Conservation (phyloP, 2,797 vertebrate genomes). For the Microcaecilia unicolor region DNA sequence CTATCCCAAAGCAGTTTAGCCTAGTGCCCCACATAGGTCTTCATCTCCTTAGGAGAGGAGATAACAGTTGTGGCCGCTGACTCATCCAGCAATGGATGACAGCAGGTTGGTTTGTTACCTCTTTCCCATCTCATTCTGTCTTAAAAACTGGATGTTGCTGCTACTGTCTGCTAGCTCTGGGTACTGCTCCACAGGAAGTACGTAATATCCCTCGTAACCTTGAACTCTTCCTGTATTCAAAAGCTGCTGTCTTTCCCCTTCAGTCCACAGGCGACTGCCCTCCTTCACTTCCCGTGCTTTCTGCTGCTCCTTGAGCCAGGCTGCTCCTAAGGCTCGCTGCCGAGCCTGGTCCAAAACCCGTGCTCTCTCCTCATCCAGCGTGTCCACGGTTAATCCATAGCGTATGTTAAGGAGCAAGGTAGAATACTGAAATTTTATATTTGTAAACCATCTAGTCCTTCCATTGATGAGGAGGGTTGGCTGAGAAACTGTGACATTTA, state of each 20-base stretch:
- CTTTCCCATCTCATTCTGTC: constrained; percentile 99
- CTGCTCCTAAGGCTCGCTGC: constrained; percentile 80
- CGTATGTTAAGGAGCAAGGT: constrained; percentile 83
- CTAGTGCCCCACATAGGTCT: constrained; percentile 80
- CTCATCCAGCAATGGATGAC: constrained; percentile 63
- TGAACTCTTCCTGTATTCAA: constrained; percentile 85
- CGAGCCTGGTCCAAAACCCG: constrained; percentile 86
- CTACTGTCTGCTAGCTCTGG: constrained; percentile 97
- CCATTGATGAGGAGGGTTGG: constrained; percentile 73
- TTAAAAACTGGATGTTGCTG: constrained; percentile 98
- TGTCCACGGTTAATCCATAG: constrained; percentile 78
- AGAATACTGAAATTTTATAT: constrained; percentile 80
- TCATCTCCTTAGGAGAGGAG: constrained; percentile 89
- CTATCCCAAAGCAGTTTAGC: constrained; percentile 85
- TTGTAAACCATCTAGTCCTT: constrained; percentile 89
- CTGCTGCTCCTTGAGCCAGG: constrained; percentile 94
- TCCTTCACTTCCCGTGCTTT: constrained; percentile 84
- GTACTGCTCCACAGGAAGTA: constrained; percentile 96
- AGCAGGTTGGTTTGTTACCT: constrained; percentile 91
- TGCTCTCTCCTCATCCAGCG: constrained; percentile 89
- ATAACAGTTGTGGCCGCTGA: constrained; percentile 63
- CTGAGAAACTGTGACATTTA: constrained; percentile 81
- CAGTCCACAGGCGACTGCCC: constrained; percentile 92
- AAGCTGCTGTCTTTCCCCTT: constrained; percentile 94
- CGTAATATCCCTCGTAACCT: constrained; percentile 95